These are phyloP conservation scores for Toxotes jaculatrix DNA, from an alignment of 2,113 vertebrate genomes.

Conservation along the genomic window DNA sequence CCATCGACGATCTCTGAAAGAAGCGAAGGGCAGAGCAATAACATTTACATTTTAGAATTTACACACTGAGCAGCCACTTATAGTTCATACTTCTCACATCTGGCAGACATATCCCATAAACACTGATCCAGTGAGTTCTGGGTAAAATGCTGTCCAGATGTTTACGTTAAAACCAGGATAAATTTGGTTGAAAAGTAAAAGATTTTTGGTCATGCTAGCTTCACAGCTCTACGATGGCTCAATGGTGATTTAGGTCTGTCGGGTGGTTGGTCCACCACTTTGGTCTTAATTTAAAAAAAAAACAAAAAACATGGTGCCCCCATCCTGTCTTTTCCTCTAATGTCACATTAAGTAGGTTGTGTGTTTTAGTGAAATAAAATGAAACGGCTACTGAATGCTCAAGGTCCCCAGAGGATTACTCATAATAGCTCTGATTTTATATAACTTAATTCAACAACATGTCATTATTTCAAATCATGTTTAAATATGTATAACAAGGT, in stretches of 20 bases:
- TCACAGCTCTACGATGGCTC: neutral
- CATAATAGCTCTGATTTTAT: too few species aligned
- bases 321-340: too few species aligned
- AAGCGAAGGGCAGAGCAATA: neutral
- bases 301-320: too few species aligned
- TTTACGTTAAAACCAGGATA: neutral
- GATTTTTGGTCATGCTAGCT: neutral
- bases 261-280: too few species aligned
- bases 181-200: too few species aligned
- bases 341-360: too few species aligned
- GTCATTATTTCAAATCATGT: neutral
- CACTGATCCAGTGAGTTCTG: neutral
- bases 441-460: too few species aligned
- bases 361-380: too few species aligned
- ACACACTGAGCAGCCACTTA: neutral
- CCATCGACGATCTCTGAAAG: slow-evolving; percentile 97
- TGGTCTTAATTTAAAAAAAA: too few species aligned
- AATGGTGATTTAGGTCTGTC: too few species aligned
- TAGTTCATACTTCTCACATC: neutral
- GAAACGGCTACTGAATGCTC: too few species aligned
- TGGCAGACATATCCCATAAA: neutral
- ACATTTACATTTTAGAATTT: slow-evolving; percentile 9
- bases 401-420: too few species aligned
- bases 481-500: neutral
- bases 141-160: neutral